Evolutionary conservation across 2,888 invertebrate genomes (phyloP).

Genomic region (Steromphala cineraria): DNA sequence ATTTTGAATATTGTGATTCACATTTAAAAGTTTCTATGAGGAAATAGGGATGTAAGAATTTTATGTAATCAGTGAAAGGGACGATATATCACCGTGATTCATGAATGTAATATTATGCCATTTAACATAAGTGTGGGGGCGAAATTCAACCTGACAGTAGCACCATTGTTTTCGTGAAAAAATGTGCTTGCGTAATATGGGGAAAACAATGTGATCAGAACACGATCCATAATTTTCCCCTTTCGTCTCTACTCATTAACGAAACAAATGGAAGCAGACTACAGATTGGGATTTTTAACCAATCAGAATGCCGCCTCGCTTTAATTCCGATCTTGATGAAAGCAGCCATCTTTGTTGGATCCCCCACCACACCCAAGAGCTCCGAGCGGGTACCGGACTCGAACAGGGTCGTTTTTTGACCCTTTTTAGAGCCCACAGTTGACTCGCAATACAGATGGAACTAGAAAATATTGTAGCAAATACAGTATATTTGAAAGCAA

Average conservation of each 20-base stretch:
- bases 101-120: no score
- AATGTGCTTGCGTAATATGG: no score
- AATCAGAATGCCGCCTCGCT: constrained; percentile 47
- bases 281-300: constrained; percentile 47
- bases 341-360: constrained; percentile 63
- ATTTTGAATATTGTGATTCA: no score
- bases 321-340: constrained; percentile 47
- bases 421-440: constrained; percentile 63
- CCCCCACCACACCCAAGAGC: constrained; percentile 66
- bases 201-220: no score
- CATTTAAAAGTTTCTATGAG: no score
- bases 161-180: no score
- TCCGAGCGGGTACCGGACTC: constrained; percentile 54
- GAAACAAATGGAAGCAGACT: constrained; percentile 18
- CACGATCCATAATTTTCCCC: background rate
- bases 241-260: background rate
- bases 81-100: no score
- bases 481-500: constrained; percentile 75
- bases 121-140: no score
- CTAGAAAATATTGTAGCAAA: constrained; percentile 76
- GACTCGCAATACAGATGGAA: constrained; percentile 67
- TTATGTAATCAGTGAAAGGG: no score
- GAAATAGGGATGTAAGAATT: no score
- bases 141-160: no score
- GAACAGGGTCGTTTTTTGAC: constrained; percentile 60